Evolutionary conservation across 2,888 invertebrate genomes (phyloP), one percentile per base, ranked within the genome.

Genomic region (Incurvaria masculella): DNA sequence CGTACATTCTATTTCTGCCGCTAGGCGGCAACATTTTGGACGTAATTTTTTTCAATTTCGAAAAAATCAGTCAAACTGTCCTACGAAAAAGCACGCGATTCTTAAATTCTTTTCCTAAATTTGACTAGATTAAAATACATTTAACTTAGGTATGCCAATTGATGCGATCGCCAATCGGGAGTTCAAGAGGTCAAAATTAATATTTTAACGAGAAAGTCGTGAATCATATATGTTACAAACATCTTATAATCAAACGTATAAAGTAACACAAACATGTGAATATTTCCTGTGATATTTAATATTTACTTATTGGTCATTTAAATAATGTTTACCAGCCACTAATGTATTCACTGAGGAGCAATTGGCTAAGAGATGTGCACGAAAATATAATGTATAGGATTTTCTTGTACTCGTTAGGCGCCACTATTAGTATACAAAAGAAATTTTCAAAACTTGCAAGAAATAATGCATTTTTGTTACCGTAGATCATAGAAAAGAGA

Each of bases 101-200:
- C 59, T 53, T 51, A 48, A 52, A 60, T 58, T 58, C 63, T 65
- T 62, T 60, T 61, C 59, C 59, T 61, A 70, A 74, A 76, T 76
- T 78, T 78, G 78, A 78, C 78, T 78, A 78, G 78, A 76, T 72
- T 67, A 62, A 33, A 43, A 73, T 72, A 72, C 66, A 66, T 63
- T 63, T 59, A 61, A 58, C 57, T 61, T 63, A 56, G 62, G 72
- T 63, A 56, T 63, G 72, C 74, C 73, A 72, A 76, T 74, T 62
- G 61, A 63, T 56, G 62, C 23, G 8, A 6, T 33, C 51, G 66
- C 73, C 73, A 72, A 72, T 69, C 63, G 53, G 55, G 53, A 53
- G 59, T 52, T 53, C 33, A 11, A 33, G 14, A 8, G 33, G 11
- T 33, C 8, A 14, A 8, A 4, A 14, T 3, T 14, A 8, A 33